These are phyloP conservation scores for Intellagama lesueurii DNA, from an alignment of 2,797 vertebrate genomes.

Conservation along the genomic window DNA sequence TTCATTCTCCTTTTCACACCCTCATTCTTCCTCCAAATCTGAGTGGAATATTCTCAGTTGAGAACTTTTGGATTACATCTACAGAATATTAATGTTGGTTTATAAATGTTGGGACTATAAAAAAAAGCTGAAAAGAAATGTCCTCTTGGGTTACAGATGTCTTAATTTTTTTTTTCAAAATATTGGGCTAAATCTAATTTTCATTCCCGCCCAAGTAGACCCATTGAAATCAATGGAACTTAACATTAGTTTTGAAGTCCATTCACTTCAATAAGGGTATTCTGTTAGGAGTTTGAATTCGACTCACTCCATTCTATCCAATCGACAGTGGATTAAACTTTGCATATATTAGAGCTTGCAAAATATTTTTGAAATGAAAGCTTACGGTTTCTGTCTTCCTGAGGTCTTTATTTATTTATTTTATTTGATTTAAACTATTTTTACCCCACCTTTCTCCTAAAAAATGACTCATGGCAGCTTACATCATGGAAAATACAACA, in stretches of 20 bases:
- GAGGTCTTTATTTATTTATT: neutral
- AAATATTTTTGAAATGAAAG: neutral
- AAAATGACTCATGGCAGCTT: no score
- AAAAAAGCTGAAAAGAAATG: neutral
- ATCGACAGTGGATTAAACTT: neutral
- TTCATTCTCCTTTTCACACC: neutral
- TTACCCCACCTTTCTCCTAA: no score
- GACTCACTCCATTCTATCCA: neutral
- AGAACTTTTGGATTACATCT: neutral
- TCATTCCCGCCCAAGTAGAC: no score
- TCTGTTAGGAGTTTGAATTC: no score
- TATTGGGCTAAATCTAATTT: no score
- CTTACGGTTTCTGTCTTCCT: neutral
- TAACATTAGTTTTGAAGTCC: no score
- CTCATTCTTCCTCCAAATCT: neutral
- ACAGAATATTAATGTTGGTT: neutral
- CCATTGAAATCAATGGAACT: no score
- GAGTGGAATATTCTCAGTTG: neutral
- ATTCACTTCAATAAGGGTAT: no score
- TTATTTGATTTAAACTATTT: no score
- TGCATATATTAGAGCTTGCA: neutral
- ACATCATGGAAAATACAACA: no score
- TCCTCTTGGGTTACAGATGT: neutral
- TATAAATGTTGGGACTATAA: neutral
- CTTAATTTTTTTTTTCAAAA: neutral